Base-by-base conservation (phyloP, 2,797 vertebrate genomes). In the Rhabdophis nuchalis region DNA sequence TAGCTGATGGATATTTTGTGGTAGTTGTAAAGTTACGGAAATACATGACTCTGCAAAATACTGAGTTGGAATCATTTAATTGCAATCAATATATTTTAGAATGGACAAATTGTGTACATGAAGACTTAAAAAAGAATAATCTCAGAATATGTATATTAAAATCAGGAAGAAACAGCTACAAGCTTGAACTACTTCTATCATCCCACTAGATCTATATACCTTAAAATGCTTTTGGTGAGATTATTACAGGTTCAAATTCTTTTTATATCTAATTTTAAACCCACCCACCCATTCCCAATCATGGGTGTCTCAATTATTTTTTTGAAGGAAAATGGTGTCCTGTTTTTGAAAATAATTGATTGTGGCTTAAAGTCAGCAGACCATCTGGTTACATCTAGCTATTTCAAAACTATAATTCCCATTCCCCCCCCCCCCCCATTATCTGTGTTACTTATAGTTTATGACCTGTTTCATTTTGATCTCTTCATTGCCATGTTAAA, bases 1-100 rank as follows among this genome's bases (percentile, higher is more conserved):
- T 97, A 95, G 95, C 96, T 96, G 95, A 94, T 96, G 96, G 96
- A 95, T 68, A 95, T 95, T 95, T 96, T 97, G 93, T 93, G 97
- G 95, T 96, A 96, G 96, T 89, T 96, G 95, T 88, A 94, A 89
- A 95, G 82, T 97, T 96, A 94, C 94, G 91, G 96, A 97, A 97
- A 96, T 97, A 96, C 95, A 95, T 96, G 94, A 94, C 95, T 97
- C 96, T 96, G 95, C 93, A 96, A 90, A 95, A 91, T 46, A 50
- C 7, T 95, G 94, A 92, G 56, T 96, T 50, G 86, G 95, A 87
- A 93, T 95, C 8, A 94, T 97, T 97, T 88, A 57, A 36, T 86
- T 89, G 58, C 89, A 41, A 36, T 16, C 10, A 14, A 20, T 2
- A 89, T 77, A 9, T 88, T 86, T 90, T 88, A 54, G 61, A 32